Evolutionary conservation across 2,797 vertebrate species (phyloP), one percentile per base, ranked within the genome.

Genomic region (Harpagifer antarcticus): DNA sequence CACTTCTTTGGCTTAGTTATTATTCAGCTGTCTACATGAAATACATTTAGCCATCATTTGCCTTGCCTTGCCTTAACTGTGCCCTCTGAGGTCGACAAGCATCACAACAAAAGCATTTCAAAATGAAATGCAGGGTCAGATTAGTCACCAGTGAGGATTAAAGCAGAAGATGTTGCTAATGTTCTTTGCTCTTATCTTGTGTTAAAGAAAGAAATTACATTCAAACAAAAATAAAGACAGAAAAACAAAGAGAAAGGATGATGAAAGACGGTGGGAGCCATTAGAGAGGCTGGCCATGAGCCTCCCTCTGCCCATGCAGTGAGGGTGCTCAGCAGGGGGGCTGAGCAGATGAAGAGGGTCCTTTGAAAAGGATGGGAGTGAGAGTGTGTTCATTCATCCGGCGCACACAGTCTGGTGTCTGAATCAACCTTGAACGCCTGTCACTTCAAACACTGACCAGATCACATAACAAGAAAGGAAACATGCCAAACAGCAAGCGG

Each of bases 291-390:
- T n/a, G 65, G 53, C 66, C 80, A 44, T 23, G 37, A 70, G 73
- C 49, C 23, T 72, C 54, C 53, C 55, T 68, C 49, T 76, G 70
- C 76, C 74, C 73, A 23, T 23, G 23, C 23, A 55, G 69, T 57
- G 60, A 83, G 78, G 57, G 45, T 19, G 59, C 81, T 54, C 84
- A 72, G 69, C 84, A 67, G 75, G 82, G n/a, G 49, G 65, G 74
- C 57, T 50, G 53, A 72, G 56, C 23, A 75, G 76, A 87, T 78
- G 68, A 85, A 75, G 59, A 81, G 53, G 37, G 37, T 50, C 19
- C 31, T 75, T 79, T 68, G 43, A 65, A 79, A 72, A 31, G 27
- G 57, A 77, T 44, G 17, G 59, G 10, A 76, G 57, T 47, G 31
- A 71, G 40, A 59, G 23, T 13, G 12, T 76, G 74, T 79, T 81